phyloP scores from a whole-genome alignment of 2,888 invertebrate genomes.

The Micropterix aruncella region DNA sequence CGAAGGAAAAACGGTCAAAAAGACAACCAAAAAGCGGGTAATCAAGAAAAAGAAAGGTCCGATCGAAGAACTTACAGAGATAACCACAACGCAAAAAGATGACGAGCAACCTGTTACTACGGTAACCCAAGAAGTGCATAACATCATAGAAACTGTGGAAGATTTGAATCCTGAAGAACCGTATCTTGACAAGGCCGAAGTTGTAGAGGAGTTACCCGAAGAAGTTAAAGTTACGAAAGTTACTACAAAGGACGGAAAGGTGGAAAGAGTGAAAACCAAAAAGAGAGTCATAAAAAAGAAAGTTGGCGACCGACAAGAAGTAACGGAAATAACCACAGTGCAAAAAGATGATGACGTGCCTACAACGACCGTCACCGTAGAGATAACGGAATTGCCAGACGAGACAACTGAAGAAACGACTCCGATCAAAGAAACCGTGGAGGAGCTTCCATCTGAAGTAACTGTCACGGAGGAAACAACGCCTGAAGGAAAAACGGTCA shows the following conservation, averaged over 20 bases:
- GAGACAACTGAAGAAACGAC: background rate
- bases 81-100: background rate
- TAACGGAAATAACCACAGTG: slow-evolving; percentile 19
- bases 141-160: background rate
- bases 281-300: slow-evolving; percentile 6
- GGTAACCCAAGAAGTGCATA: background rate
- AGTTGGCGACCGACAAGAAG: slow-evolving; percentile 16
- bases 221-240: slow-evolving; percentile 21
- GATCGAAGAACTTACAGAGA: slow-evolving; percentile 16
- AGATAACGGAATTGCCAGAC: background rate
- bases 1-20: slow-evolving; percentile 7
- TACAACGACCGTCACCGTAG: slow-evolving; percentile 7
- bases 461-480: slow-evolving; percentile 16
- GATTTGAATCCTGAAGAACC: background rate
- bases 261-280: slow-evolving; percentile 17
- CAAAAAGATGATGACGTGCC: slow-evolving; percentile 12
- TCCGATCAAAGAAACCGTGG: slow-evolving; percentile 11
- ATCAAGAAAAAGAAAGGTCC: slow-evolving; percentile 14
- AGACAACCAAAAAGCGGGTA: slow-evolving; percentile 13
- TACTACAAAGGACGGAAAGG: slow-evolving; percentile 20
- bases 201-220: slow-evolving; percentile 16
- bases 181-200: background rate
- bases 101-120: background rate
- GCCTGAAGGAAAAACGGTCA: slow-evolving; percentile 16
- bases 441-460: slow-evolving; percentile 18